Conservation (phyloP, 2,113 vertebrate species). For the Gadus chalcogrammus region DNA sequence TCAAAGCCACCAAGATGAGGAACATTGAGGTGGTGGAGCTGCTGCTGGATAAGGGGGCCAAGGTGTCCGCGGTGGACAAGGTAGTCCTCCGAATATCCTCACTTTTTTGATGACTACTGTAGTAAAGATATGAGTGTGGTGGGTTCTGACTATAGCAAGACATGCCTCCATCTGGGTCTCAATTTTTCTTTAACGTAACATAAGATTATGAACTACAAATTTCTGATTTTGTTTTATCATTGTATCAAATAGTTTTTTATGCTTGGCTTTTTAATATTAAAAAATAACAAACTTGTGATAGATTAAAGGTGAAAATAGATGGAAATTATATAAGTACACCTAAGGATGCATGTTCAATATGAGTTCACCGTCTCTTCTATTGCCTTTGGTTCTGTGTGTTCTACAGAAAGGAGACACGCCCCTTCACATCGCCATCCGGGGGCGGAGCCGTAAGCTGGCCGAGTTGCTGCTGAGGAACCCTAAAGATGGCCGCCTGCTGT, state of each 20-base stretch:
- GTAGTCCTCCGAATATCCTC: conserved; percentile 59
- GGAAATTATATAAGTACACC: too few species aligned
- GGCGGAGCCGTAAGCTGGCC: conserved; percentile 92
- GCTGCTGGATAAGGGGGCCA: conserved; percentile 86
- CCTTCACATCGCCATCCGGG: conserved; percentile 94
- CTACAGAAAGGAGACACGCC: conserved; percentile 94
- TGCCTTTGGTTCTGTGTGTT: not conserved
- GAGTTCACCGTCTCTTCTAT: not conserved
- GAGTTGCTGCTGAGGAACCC: conserved; percentile 94
- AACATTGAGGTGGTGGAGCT: conserved; percentile 89
- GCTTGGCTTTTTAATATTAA: too few species aligned
- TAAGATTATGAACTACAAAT: too few species aligned
- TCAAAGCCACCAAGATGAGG: conserved; percentile 92
- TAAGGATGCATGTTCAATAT: not conserved
- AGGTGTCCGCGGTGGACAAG: conserved; percentile 86
- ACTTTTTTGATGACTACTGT: too few species aligned
- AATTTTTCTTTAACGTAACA: too few species aligned
- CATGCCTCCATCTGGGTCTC: too few species aligned
- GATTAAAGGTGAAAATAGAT: too few species aligned
- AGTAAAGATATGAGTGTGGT: too few species aligned
- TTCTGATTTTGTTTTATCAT: too few species aligned
- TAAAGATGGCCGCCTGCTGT: conserved; percentile 94
- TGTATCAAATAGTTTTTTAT: too few species aligned
- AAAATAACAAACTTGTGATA: too few species aligned
- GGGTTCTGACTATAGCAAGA: too few species aligned